These are phyloP conservation scores for Ptilonorhynchus violaceus DNA, from an alignment of 2,113 vertebrate genomes.

Conservation along the genomic window DNA sequence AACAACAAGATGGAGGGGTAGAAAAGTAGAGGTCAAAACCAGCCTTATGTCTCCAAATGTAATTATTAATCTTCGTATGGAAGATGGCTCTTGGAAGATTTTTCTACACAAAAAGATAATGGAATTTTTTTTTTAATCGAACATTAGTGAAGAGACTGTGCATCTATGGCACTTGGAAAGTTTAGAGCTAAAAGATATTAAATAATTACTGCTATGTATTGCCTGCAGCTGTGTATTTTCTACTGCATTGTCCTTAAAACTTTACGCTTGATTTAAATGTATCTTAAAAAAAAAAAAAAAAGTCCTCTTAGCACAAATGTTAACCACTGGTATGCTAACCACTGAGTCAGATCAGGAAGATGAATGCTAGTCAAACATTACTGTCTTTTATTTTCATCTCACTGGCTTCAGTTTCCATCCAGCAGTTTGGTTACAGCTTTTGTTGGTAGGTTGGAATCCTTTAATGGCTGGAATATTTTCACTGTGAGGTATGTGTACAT, in stretches of 20 bases:
- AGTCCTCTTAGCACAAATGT: neutral
- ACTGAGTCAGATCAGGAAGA: neutral
- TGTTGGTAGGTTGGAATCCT: neutral
- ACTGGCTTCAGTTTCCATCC: neutral
- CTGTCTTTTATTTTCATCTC: neutral
- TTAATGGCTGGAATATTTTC: neutral
- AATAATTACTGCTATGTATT: neutral
- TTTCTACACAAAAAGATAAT: neutral
- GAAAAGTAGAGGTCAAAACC: neutral
- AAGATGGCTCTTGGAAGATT: neutral
- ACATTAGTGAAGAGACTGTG: neutral
- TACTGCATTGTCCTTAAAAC: neutral
- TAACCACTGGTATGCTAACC: neutral
- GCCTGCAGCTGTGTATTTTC: neutral
- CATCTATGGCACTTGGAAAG: neutral
- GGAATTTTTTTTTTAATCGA: neutral
- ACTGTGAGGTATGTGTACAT: neutral
- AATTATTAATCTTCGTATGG: neutral
- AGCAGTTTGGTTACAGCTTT: neutral
- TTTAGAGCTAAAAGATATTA: neutral
- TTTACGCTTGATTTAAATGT: neutral
- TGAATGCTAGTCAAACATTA: neutral
- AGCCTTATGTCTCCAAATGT: neutral
- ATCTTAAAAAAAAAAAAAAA: neutral
- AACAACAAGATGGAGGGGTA: neutral